A percentile compares a stretch with the other conserved stretches of the same genome.
phyloP scores from a whole-genome alignment of 2,797 vertebrate genomes.

The Molossus alvarezi region DNA sequence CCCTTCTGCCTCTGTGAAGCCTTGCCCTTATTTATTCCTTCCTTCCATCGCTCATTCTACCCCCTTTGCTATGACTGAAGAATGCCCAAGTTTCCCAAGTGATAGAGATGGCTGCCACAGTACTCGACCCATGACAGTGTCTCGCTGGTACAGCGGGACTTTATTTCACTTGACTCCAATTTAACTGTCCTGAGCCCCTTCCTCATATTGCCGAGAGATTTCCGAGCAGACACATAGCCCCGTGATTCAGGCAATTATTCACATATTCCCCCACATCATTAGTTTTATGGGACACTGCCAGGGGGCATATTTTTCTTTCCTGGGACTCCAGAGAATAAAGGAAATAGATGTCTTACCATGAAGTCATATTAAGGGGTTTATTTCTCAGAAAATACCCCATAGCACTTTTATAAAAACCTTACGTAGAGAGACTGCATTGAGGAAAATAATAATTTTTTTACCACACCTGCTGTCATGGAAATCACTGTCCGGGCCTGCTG shows the following conservation, averaged over 20 bases:
- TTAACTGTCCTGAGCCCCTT: constrained; percentile 84
- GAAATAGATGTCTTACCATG: constrained; percentile 86
- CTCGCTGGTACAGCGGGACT: constrained; percentile 78
- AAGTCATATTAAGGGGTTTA: constrained; percentile 87
- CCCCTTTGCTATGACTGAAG: neutral
- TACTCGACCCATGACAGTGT: constrained; percentile 42
- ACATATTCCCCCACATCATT: constrained; percentile 87
- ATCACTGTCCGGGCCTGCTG: constrained; percentile 16
- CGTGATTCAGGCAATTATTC: constrained; percentile 85
- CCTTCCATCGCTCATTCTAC: neutral
- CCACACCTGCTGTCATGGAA: neutral
- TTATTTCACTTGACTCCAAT: constrained; percentile 85
- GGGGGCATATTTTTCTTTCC: constrained; percentile 86
- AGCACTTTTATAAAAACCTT: constrained; percentile 82
- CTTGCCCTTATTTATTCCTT: neutral
- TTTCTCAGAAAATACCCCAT: constrained; percentile 85
- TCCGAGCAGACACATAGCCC: constrained; percentile 82
- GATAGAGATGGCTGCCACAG: neutral
- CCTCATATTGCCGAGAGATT: constrained; percentile 84
- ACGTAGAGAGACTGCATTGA: constrained; percentile 69
- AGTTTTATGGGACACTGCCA: constrained; percentile 88
- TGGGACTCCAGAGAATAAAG: constrained; percentile 84
- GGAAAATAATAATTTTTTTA: constrained; percentile 73
- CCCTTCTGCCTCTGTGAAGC: neutral
- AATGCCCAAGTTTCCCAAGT: neutral